phyloP scores from a whole-genome alignment of 2,797 vertebrate species.

The Rhadinocentrus ornatus region DNA sequence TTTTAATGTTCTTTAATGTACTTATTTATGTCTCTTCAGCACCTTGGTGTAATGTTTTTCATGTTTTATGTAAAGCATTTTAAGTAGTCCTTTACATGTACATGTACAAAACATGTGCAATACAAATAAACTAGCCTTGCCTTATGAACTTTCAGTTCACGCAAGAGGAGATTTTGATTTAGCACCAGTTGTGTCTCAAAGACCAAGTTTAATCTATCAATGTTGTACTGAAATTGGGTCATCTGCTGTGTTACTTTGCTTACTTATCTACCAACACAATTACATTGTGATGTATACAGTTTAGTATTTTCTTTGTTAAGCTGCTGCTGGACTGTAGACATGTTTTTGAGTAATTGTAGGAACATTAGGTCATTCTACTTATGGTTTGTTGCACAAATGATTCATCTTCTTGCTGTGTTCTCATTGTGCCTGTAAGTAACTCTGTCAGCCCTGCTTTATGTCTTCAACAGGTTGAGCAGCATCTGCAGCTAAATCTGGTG shows the following conservation, averaged over 20 bases:
- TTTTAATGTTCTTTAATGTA: neutral
- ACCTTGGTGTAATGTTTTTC: too few species aligned
- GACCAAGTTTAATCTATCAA: conserved; percentile 29
- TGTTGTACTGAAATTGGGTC: conserved; percentile 54
- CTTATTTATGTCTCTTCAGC: neutral
- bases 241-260: conserved; percentile 53
- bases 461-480: conserved; percentile 67
- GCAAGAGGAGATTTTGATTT: conserved; percentile 48
- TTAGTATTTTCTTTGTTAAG: conserved; percentile 29
- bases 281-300: conserved; percentile 30
- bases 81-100: neutral
- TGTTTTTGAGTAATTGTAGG: conserved; percentile 40
- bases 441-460: conserved; percentile 65
- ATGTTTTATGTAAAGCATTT: neutral
- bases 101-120: neutral
- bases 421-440: conserved; percentile 53
- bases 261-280: conserved; percentile 21
- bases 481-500: conserved; percentile 71
- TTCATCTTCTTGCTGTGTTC: conserved; percentile 48
- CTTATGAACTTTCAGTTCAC: conserved; percentile 28
- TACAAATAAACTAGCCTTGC: neutral
- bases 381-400: conserved; percentile 45
- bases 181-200: conserved; percentile 25
- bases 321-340: conserved; percentile 14
- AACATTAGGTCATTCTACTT: conserved; percentile 48